Evolutionary conservation across 1,140 invertebrate species (phyloP), one percentile per base, ranked within the genome.

Genomic region (Anthonomus grandis): DNA sequence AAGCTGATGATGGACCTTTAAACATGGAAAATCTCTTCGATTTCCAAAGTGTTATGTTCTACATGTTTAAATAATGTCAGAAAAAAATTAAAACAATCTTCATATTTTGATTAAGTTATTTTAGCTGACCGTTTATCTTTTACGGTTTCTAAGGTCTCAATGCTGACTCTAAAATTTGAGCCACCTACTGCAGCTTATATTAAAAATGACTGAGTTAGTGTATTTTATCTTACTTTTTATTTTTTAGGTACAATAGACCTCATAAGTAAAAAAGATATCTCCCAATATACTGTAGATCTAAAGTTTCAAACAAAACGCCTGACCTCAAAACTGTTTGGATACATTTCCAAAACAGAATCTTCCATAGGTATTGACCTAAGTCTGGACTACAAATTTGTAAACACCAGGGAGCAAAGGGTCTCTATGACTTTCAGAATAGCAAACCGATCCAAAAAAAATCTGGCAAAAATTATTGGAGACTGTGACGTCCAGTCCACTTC

Each of bases 221-320:
- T 38, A 25, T 25, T 46, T 46, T 46, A 4, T 2, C n/a, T 6
- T 10, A 49, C 13, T 15, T 17, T 41, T 37, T n/a, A n/a, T 37
- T 31, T 71, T 71, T 49, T 48, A 80, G 79, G 79, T 46, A 70
- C 75, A 0, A 65, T 84, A 34, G 74, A 76, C 62, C 77, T 76
- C 60, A 76, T 79, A 9, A 75, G 79, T 44, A 88, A 88, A 74
- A 82, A 81, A 57, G 84, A 84, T 8, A 76, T 86, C 15, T 83
- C 83, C 2, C 85, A 88, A 64, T 85, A 81, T 62, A 84, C 87
- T 48, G 81, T 88, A 3, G 76, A 82, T 34, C 67, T 86, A 9
- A 79, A 82, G 59, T 87, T 87, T 58, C 78, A 84, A 74, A 87
- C 86, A 0, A 86, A 85, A 66, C 77, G 81, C 62, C 75, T 87